Evolutionary conservation across 2,797 vertebrate species (phyloP).

Genomic region (Agapornis canus): DNA sequence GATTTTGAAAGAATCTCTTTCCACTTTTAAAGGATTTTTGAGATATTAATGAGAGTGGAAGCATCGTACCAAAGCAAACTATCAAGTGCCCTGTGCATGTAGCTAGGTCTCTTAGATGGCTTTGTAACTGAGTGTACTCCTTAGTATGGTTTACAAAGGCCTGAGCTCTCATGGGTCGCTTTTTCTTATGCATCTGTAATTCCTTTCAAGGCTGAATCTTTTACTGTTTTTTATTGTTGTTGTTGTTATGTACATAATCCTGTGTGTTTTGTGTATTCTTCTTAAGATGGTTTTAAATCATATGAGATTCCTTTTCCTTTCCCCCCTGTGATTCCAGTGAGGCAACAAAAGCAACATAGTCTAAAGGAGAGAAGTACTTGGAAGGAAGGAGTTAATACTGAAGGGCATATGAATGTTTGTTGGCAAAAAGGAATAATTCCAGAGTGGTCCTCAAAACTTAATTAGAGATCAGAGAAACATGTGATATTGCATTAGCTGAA

Average conservation of each 20-base stretch:
- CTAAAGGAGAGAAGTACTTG: background rate
- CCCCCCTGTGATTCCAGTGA: accelerated
- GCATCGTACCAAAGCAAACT: background rate
- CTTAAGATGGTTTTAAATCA: background rate
- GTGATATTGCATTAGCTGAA: constrained; percentile 33
- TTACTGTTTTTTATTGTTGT: background rate
- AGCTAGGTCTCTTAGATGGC: background rate
- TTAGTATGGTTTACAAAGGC: background rate
- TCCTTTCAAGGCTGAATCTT: background rate
- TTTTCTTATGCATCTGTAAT: background rate
- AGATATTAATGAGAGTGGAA: background rate
- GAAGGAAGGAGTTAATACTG: background rate
- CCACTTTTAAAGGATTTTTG: background rate
- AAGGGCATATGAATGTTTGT: background rate
- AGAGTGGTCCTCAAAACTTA: background rate
- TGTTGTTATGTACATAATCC: background rate
- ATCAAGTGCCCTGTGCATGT: background rate
- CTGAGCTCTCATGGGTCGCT: background rate
- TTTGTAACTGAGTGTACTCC: background rate
- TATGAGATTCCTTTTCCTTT: background rate
- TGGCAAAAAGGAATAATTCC: background rate
- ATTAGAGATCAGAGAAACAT: constrained; percentile 21
- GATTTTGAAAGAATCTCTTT: background rate
- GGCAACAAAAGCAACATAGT: background rate
- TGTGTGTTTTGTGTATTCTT: background rate